Base-by-base conservation (phyloP, 2,113 vertebrate genomes). In the Halcyon senegalensis region DNA sequence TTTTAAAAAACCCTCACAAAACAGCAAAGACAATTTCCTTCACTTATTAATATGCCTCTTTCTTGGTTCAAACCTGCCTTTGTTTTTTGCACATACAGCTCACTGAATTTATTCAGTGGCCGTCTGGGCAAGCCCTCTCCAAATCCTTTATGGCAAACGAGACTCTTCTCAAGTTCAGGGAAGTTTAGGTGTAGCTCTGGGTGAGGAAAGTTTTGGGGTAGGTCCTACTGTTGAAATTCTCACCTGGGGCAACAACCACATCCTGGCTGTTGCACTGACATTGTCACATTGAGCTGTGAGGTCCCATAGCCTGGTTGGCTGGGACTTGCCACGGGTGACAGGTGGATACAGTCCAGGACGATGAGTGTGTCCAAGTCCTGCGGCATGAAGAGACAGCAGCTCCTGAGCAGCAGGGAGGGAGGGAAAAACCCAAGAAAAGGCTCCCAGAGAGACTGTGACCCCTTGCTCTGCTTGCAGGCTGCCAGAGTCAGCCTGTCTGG, bases 311-410 rank as follows among this genome's bases (percentile, higher is more conserved):
- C n/a, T 10, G 31, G 39, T 8, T 13, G 27, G 59, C 28, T 1
- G 0, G 5, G 25, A 19, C 9, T 53, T 24, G 25, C 33, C 51
- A 1, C 0, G 1, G 11, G 30, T 50, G 53, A 24, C 59, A 33
- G 11, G 13, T 1, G 1, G 55, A 13, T n/a, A 48, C 5, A 24
- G 37, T 15, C 31, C 64, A 50, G 70, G 51, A 53, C 0, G 1
- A 10, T 8, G 63, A 39, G 55, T 18, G 39, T 17, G 44, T n/a
- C 68, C 39, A 33, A 48, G 43, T 33, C 10, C 72, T 24, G 39
- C 2, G 2, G 10, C 0, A 0, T 1, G 8, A 23, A 17, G 28
- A 7, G 10, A 20, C 7, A 56, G 39, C 13, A 59, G n/a, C 17
- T 68, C 16, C 63, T 3, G 4, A 1, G 0, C 2, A 16, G 14